phyloP scores from a whole-genome alignment of 2,797 vertebrate genomes.

The Aeoliscus strigatus region DNA sequence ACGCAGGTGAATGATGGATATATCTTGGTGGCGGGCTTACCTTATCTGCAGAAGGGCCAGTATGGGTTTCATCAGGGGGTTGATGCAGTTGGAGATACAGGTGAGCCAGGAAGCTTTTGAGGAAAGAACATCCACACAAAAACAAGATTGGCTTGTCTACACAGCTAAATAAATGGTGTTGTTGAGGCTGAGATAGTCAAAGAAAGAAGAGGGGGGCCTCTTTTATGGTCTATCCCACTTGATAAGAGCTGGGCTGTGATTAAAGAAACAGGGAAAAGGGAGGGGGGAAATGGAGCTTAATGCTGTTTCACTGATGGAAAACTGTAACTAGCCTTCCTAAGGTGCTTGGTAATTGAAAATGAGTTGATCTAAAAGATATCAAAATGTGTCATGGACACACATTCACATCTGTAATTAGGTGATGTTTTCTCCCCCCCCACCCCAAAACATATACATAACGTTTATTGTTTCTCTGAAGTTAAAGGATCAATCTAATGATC shows the following conservation, averaged over 20 bases:
- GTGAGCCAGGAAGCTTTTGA: constrained; percentile 61
- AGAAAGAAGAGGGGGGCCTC: constrained; percentile 53
- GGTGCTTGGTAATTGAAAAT: constrained; percentile 24
- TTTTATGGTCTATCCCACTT: constrained; percentile 43
- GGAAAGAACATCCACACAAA: constrained; percentile 56
- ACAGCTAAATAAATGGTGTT: constrained; percentile 62
- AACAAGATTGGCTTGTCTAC: constrained; percentile 74
- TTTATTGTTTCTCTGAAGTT: too few relatives aligned
- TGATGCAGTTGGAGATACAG: constrained; percentile 67
- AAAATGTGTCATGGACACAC: background rate
- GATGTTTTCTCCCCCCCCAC: too few relatives aligned
- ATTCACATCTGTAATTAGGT: background rate
- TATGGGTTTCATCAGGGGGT: constrained; percentile 67
- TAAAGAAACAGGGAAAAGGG: constrained; percentile 45
- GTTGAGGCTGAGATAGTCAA: constrained; percentile 61
- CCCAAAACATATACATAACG: too few relatives aligned
- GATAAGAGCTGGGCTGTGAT: constrained; percentile 58
- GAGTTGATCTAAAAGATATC: background rate
- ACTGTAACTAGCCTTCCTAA: constrained; percentile 40
- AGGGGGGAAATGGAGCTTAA: constrained; percentile 33
- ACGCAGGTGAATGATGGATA: constrained; percentile 71
- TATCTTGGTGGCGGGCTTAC: constrained; percentile 64
- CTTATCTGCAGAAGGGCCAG: constrained; percentile 67
- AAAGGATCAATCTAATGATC: too few relatives aligned
- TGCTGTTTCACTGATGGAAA: constrained; percentile 47